Evolutionary conservation across 2,888 invertebrate species (phyloP).

Genomic region (Plebejus argus): DNA sequence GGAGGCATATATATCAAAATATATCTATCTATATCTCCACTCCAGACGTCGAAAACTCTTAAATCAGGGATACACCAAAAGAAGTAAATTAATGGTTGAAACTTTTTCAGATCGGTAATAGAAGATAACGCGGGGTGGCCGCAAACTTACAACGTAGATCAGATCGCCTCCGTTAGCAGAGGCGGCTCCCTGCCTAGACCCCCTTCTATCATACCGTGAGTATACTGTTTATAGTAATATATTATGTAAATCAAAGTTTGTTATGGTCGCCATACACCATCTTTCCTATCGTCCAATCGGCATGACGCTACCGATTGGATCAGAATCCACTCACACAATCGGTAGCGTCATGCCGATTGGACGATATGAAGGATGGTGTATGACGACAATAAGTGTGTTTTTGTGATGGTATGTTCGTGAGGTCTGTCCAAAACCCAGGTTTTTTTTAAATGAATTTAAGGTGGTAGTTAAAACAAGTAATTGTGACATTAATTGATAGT

Average conservation of each 20-base stretch:
- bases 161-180: slow-evolving; percentile 76
- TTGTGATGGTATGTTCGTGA: background rate
- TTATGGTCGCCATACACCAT: no score
- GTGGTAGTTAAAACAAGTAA: no score
- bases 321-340: no score
- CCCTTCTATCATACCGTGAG: slow-evolving; percentile 76
- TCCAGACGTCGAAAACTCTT: no score
- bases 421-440: background rate
- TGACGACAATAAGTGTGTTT: background rate
- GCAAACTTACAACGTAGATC: slow-evolving; percentile 75
- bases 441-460: background rate
- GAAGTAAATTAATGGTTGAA: background rate
- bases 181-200: slow-evolving; percentile 75
- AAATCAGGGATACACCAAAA: background rate
- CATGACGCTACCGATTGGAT: no score
- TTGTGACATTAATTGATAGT: no score
- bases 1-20: no score
- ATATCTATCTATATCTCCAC: no score
- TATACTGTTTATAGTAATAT: slow-evolving; percentile 39
- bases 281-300: no score
- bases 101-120: slow-evolving; percentile 76
- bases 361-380: no score
- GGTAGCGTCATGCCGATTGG: no score
- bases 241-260: background rate
- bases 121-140: slow-evolving; percentile 79